Percentiles rank a stretch among this genome's conserved stretches.
Conservation (phyloP, 2,888 invertebrate species). For the Brachylomia viminalis region DNA sequence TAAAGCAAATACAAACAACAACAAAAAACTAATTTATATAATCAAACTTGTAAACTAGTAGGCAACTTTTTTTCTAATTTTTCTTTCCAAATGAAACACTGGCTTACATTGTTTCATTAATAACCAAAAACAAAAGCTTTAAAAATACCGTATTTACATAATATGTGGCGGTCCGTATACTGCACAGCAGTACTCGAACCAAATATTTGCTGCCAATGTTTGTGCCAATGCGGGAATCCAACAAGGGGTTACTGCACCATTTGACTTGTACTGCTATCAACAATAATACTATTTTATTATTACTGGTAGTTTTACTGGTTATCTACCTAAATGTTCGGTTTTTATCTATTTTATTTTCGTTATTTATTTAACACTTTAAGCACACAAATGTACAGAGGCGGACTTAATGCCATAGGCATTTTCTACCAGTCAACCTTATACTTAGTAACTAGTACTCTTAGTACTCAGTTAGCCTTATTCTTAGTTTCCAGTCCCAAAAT, state of each 20-base stretch:
- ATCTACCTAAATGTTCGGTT: not conserved
- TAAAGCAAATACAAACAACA: too few species aligned
- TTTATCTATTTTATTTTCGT: too few species aligned
- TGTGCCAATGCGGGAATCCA: slow-evolving; percentile 17
- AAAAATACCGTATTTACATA: not conserved
- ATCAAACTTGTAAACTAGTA: not conserved
- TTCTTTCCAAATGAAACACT: not conserved
- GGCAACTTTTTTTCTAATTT: not conserved
- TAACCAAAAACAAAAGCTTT: slow-evolving; percentile 10
- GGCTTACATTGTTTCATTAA: not conserved
- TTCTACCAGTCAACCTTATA: too few species aligned
- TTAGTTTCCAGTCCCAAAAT: not conserved
- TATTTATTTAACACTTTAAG: too few species aligned
- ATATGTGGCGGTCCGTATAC: not conserved
- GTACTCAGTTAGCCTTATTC: too few species aligned
- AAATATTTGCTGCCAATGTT: slow-evolving; percentile 43
- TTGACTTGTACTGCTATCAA: not conserved
- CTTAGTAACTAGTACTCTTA: too few species aligned
- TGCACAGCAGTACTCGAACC: not conserved
- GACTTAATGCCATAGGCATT: too few species aligned
- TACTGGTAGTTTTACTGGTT: not conserved
- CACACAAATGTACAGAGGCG: too few species aligned
- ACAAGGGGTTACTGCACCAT: slow-evolving; percentile 10
- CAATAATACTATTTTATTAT: not conserved
- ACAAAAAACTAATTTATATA: not conserved